Base-by-base conservation (phyloP, 2,888 invertebrate genomes). In the Epistrophella euchroma region DNA sequence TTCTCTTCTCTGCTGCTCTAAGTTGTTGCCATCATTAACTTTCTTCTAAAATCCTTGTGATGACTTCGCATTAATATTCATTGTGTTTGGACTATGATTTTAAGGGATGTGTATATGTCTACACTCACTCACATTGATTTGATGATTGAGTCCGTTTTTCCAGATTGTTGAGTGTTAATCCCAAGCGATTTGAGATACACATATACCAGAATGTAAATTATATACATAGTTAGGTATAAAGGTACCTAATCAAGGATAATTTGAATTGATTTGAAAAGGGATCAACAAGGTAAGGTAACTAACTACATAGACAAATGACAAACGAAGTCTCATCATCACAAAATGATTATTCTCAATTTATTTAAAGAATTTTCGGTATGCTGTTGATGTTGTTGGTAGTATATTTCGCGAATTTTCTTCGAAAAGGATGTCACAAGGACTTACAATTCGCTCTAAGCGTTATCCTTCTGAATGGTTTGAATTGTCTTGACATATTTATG, bases 11-110 rank as follows among this genome's bases (percentile, higher is more conserved):
- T 22, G n/a, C 22, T 58, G 17, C 37, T 52, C 7, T 52, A 52
- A 52, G 52, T 52, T 60, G 60, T 40, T 40, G 56, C 47, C 78
- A 55, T 70, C 70, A 40, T 52, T n/a, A 56, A 68, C 68, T 52
- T 68, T 52, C 50, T 68, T 52, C 50, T 55, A 47, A 66, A 45
- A 32, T 64, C 75, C 50, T 71, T 47, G 89, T 91, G 92, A 92
- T 92, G 92, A 92, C 90, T 90, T 90, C 91, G 90, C 92, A 92
- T 92, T 92, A 92, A 92, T 92, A 92, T 92, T 92, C 92, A 92
- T 91, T 91, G 91, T 88, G 90, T 60, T 89, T 88, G 83, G 86
- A 66, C 88, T 86, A 76, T 88, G 82, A 86, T 86, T 79, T 82
- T 81, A 79, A 75, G 88, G 84, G 76, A 77, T 76, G 84, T 56